A percentile compares a stretch with the other conserved stretches of the same genome.
phyloP scores from a whole-genome alignment of 2,888 invertebrate species.

The Amblyjoppa fuscipennis region DNA sequence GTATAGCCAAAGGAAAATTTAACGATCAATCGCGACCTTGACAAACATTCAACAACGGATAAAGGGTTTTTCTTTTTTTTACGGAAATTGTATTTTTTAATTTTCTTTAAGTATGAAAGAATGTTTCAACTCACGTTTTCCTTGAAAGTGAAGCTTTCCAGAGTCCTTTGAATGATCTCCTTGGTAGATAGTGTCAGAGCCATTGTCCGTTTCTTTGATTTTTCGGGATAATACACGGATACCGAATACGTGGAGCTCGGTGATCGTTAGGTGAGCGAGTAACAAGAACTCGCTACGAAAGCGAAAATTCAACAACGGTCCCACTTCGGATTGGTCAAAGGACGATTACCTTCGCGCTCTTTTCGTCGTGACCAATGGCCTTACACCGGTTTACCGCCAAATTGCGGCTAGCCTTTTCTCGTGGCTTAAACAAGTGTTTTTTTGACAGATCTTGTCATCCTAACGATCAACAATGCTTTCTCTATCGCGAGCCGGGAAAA shows the following conservation, averaged over 20 bases:
- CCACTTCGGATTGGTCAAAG: constrained; percentile 49
- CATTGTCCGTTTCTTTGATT: constrained; percentile 69
- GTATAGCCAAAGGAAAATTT: neutral
- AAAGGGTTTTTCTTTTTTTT: constrained; percentile 13
- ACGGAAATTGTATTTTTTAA: constrained; percentile 25
- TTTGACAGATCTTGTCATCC: neutral
- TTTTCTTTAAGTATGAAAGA: constrained; percentile 2
- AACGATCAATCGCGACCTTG: neutral
- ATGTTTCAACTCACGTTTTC: constrained; percentile 76
- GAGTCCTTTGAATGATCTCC: constrained; percentile 79
- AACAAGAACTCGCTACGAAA: neutral
- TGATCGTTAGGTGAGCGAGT: constrained; percentile 53
- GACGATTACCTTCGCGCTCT: neutral
- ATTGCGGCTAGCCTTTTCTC: constrained; percentile 2
- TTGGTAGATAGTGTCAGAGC: constrained; percentile 81
- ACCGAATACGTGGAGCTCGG: constrained; percentile 34
- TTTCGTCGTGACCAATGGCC: constrained; percentile 24
- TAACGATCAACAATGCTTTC: neutral
- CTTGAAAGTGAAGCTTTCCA: constrained; percentile 78
- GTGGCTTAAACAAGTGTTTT: constrained; percentile 2
- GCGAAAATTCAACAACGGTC: constrained; percentile 43
- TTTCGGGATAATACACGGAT: constrained; percentile 11
- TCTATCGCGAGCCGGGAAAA: neutral
- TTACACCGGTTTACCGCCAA: constrained; percentile 56
- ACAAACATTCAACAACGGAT: neutral